Conservation (phyloP, 2,888 invertebrate genomes). For the Ophion ellenae region DNA sequence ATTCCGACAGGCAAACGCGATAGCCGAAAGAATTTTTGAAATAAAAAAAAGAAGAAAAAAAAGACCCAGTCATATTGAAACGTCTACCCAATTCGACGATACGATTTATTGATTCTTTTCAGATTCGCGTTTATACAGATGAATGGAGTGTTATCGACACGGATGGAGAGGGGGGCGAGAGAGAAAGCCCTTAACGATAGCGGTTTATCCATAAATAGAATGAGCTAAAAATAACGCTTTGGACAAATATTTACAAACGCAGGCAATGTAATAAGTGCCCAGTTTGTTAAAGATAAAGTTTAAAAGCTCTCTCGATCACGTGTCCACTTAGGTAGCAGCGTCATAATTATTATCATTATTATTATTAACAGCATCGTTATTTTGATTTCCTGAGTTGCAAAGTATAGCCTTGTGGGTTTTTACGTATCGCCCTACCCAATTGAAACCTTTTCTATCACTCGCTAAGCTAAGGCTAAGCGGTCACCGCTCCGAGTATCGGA, state of each 20-base stretch:
- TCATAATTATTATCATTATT: neutral
- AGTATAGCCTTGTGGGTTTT: neutral
- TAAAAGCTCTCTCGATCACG: conserved; percentile 59
- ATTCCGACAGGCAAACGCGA: conserved; percentile 43
- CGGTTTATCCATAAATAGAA: conserved; percentile 21
- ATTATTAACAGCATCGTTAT: neutral
- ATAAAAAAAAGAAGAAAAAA: conserved; percentile 23
- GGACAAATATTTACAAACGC: conserved; percentile 27
- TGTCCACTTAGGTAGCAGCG: conserved; percentile 5
- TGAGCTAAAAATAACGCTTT: conserved; percentile 49
- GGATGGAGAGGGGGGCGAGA: neutral
- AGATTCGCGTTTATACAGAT: conserved; percentile 43
- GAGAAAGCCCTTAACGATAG: conserved; percentile 1
- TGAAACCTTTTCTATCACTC: neutral
- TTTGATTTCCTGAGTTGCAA: neutral
- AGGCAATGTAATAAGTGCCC: conserved; percentile 13
- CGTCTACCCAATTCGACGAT: conserved; percentile 39
- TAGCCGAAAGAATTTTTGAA: conserved; percentile 20
- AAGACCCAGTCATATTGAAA: conserved; percentile 48
- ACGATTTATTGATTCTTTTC: conserved; percentile 38
- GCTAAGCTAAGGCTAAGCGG: neutral
- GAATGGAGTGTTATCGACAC: conserved; percentile 12
- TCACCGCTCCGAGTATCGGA: too few relatives aligned
- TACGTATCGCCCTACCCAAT: neutral
- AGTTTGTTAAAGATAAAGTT: conserved; percentile 55